Evolutionary conservation across 2,797 vertebrate genomes (phyloP).

Genomic region (Taeniopygia guttata): DNA sequence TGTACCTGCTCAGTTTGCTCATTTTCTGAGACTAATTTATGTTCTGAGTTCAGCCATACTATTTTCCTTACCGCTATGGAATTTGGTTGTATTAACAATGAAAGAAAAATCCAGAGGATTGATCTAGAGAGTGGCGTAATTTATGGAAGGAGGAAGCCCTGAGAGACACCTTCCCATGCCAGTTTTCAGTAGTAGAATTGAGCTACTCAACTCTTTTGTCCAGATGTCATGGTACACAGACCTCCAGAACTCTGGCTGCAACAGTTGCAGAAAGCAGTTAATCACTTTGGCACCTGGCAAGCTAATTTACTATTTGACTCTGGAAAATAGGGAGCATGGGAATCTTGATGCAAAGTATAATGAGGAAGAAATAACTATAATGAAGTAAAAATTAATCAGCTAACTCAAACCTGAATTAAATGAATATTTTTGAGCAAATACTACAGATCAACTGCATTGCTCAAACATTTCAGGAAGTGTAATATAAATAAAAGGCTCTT

Average conservation of each 20-base stretch:
- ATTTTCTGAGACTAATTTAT: conserved; percentile 31
- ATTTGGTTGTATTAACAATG: conserved; percentile 18
- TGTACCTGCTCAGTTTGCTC: neutral
- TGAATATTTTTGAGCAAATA: neutral
- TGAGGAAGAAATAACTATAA: neutral
- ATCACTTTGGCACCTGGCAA: neutral
- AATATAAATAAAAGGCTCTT: neutral
- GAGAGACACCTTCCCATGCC: neutral
- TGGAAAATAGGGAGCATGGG: neutral
- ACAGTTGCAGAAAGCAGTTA: neutral
- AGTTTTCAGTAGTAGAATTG: neutral
- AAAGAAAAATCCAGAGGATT: neutral
- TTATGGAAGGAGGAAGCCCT: neutral
- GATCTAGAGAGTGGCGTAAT: neutral
- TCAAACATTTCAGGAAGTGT: neutral
- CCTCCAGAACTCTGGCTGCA: neutral
- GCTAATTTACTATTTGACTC: neutral
- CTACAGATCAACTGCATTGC: neutral
- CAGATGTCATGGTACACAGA: neutral
- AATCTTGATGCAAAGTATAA: neutral
- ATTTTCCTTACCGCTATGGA: neutral
- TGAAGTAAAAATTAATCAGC: neutral
- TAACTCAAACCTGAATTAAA: neutral
- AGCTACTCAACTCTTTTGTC: neutral
- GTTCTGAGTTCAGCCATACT: neutral